These are phyloP conservation scores for Tringa solitaria DNA, from an alignment of 2,113 vertebrate genomes.

Conservation along the genomic window DNA sequence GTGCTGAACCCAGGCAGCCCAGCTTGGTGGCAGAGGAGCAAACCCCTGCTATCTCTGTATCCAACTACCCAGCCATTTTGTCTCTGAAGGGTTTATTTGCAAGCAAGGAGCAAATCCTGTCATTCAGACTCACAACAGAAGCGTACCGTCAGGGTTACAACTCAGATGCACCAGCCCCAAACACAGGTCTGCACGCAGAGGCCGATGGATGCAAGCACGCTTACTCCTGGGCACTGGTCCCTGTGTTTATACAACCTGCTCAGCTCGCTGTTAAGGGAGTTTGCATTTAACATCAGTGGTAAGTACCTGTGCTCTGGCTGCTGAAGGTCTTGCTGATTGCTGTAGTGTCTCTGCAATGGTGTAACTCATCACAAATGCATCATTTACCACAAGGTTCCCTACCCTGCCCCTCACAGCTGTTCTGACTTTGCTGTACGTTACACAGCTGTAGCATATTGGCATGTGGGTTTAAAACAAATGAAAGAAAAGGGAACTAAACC, in stretches of 20 bases:
- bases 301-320: neutral
- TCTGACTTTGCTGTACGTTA: neutral
- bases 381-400: neutral
- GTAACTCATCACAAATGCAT: neutral
- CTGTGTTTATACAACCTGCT: neutral
- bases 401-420: neutral
- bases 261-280: neutral
- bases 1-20: neutral
- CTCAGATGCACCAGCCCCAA: neutral
- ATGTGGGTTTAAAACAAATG: neutral
- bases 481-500: neutral
- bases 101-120: neutral
- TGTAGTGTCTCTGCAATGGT: neutral
- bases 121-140: neutral
- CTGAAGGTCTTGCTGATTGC: neutral
- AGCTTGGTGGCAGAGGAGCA: neutral
- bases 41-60: accelerated
- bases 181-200: accelerated
- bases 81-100: neutral
- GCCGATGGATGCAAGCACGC: neutral
- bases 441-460: neutral
- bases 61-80: neutral
- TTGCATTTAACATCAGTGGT: neutral
- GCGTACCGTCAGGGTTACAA: accelerated
- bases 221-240: neutral